Base-by-base conservation (phyloP, 1,140 invertebrate species). In the Aethina tumida region DNA sequence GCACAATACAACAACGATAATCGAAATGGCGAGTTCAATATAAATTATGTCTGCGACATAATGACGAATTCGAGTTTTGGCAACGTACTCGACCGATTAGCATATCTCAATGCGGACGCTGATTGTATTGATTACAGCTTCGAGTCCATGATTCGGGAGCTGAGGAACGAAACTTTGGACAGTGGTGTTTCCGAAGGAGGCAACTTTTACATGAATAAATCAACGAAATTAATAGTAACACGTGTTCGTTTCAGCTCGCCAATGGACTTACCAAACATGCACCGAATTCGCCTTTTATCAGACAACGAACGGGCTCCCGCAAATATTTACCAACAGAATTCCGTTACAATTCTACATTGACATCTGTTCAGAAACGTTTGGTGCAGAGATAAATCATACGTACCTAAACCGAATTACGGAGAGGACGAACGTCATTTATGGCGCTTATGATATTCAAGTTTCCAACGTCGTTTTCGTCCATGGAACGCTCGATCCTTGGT, bases 251-350 rank as follows among this genome's bases (percentile, higher is more conserved):
- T 22, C 18, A 75, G 78, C 58, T 37, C 70, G 77, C 5, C 74
- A 77, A 26, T 90, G 85, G 85, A 71, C 67, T 15, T 87, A 84
- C 50, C 84, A 89, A 60, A 87, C 83, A 0, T 91, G 86, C 60
- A 78, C 77, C 9, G 85, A 90, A 60, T 91, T 80, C 52, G 85
- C 84, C 18, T 90, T 77, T 62, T 90, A 74, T 61, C 84, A 88
- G 62, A 80, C 78, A 1, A 74, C 81, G 0, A 73, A 71, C 38
- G n/a, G n/a, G n/a, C n/a, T n/a, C n/a, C n/a, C n/a, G 5, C 24
- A 26, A 26, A 5, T 26, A 5, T 26, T 26, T 5, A 13, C n/a
- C 5, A 26, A n/a, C 13, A 26, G 24, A 13, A 10, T 10, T 5
- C 24, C 24, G 4, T 10, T 26, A 2, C n/a, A 26, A 13, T 26